Percentiles rank a stretch among this genome's conserved stretches.
Conservation (phyloP, 2,888 invertebrate species). For the Galerucella nymphaeae region DNA sequence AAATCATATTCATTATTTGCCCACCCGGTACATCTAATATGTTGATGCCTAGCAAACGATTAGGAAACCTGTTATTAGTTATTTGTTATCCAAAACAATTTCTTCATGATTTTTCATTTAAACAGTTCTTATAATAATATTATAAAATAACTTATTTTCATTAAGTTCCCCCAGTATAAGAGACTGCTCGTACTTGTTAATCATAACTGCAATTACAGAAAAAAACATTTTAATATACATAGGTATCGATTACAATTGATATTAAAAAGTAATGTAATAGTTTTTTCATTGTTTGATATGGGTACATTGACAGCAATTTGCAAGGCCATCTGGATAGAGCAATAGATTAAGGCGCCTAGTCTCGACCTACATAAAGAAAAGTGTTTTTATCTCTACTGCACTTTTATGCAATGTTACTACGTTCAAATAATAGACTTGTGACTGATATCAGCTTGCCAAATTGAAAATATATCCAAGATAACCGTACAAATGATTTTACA, state of each 20-base stretch:
- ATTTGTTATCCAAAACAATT: no score
- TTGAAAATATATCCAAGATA: neutral
- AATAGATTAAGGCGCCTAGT: constrained; percentile 50
- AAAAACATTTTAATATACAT: neutral
- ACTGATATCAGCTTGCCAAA: constrained; percentile 4
- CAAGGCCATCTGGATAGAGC: constrained; percentile 55
- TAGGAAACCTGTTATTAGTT: no score
- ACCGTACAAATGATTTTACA: neutral
- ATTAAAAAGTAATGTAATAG: constrained; percentile 5
- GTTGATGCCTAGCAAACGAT: no score
- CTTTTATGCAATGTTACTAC: constrained; percentile 29
- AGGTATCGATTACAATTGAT: neutral
- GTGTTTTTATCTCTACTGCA: constrained; percentile 35
- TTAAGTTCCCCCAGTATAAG: no score
- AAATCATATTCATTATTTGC: no score
- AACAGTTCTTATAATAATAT: no score
- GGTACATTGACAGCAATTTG: constrained; percentile 42
- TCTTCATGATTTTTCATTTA: no score
- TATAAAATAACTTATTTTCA: no score
- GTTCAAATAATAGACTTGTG: neutral
- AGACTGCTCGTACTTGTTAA: neutral
- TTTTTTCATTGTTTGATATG: constrained; percentile 48
- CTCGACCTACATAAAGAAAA: constrained; percentile 52
- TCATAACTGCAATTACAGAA: neutral
- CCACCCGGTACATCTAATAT: no score